Conservation (phyloP, 1,140 invertebrate genomes). For the Diorhabda sublineata region DNA sequence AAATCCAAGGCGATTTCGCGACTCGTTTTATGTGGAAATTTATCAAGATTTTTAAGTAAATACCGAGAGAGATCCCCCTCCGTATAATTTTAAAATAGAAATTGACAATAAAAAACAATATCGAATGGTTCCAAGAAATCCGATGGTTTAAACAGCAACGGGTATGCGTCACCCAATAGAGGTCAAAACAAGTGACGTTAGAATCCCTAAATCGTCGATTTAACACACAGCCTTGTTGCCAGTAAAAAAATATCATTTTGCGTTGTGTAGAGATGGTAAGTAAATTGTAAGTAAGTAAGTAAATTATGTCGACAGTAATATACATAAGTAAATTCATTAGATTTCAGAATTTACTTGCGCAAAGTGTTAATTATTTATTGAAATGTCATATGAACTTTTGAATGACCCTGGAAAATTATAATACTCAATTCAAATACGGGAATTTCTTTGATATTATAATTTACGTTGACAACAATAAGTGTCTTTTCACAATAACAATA, state of each 20-base stretch:
- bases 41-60: background rate
- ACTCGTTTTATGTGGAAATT: background rate
- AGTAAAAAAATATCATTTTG: background rate
- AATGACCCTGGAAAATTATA: constrained; percentile 3
- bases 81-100: background rate
- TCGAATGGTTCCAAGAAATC: background rate
- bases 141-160: background rate
- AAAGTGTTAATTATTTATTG: constrained; percentile 9
- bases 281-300: too few relatives aligned
- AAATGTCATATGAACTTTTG: constrained; percentile 16
- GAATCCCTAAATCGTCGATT: background rate
- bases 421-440: background rate
- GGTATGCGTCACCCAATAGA: background rate
- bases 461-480: too few relatives aligned
- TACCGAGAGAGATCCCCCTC: background rate
- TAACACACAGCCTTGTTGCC: background rate
- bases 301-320: background rate
- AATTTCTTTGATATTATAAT: background rate
- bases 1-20: background rate
- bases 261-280: too few relatives aligned
- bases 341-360: constrained; percentile 10
- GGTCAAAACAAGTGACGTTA: constrained; percentile 1
- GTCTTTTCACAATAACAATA: background rate
- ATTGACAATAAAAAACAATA: background rate
- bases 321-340: constrained; percentile 5